Conservation (phyloP, 2,888 invertebrate species). For the Ypsolopha scabrella region DNA sequence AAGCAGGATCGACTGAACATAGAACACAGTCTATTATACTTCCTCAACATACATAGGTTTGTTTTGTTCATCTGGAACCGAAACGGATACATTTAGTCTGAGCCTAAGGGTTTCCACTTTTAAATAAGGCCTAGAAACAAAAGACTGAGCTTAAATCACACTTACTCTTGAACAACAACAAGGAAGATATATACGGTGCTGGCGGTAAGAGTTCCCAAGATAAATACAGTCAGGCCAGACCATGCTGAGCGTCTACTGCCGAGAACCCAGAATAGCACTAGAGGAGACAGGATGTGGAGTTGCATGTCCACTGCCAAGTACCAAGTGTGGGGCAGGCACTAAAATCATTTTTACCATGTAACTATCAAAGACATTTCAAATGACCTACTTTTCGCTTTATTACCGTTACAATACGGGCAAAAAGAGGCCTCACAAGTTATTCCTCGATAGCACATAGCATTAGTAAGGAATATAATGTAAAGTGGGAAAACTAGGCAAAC, state of each 20-base stretch:
- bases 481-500: background rate
- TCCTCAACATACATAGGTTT: too few relatives aligned
- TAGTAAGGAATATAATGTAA: slow-evolving; percentile 1
- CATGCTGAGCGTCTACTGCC: slow-evolving; percentile 20
- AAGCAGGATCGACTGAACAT: too few relatives aligned
- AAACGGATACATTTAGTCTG: too few relatives aligned
- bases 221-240: slow-evolving; percentile 15
- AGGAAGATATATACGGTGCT: slow-evolving; percentile 31
- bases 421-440: background rate
- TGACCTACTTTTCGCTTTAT: too few relatives aligned
- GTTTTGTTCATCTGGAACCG: too few relatives aligned
- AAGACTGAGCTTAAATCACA: too few relatives aligned
- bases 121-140: too few relatives aligned
- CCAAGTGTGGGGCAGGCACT: slow-evolving; percentile 46
- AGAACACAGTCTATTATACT: too few relatives aligned
- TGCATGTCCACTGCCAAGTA: slow-evolving; percentile 49
- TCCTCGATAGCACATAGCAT: background rate
- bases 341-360: slow-evolving; percentile 12
- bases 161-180: too few relatives aligned
- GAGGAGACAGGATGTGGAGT: slow-evolving; percentile 39
- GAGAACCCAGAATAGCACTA: slow-evolving; percentile 38
- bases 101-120: too few relatives aligned
- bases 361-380: background rate
- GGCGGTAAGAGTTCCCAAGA: slow-evolving; percentile 18
- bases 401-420: too few relatives aligned